Conservation (phyloP, 2,888 invertebrate species). For the Tetropium fuscum region DNA sequence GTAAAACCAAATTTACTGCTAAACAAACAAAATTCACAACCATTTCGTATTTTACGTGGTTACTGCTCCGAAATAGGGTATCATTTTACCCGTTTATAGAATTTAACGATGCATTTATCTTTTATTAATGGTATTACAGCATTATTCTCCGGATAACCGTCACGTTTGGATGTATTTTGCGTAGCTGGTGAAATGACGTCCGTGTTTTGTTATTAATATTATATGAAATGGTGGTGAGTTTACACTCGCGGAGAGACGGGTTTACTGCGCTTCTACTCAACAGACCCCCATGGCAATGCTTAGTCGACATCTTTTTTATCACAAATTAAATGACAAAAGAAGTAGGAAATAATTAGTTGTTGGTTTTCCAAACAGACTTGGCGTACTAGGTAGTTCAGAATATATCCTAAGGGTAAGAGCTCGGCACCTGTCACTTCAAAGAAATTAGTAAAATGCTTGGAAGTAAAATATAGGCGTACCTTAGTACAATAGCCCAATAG, state of each 20-base stretch:
- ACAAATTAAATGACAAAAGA: constrained; percentile 42
- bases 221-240: constrained; percentile 39
- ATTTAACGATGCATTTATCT: constrained; percentile 20
- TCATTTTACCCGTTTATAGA: constrained; percentile 9
- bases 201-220: constrained; percentile 37
- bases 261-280: constrained; percentile 34
- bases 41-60: constrained; percentile 10
- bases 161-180: constrained; percentile 32
- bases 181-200: constrained; percentile 33
- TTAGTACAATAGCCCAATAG: background rate
- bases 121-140: constrained; percentile 12
- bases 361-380: constrained; percentile 14
- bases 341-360: constrained; percentile 45
- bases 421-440: constrained; percentile 27
- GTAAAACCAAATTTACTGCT: too few species aligned
- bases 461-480: background rate
- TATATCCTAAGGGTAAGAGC: constrained; percentile 19
- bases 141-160: constrained; percentile 34
- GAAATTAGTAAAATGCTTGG: constrained; percentile 14
- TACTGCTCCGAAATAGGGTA: background rate
- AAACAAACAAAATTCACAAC: too few species aligned
- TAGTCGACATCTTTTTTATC: constrained; percentile 38
- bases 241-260: constrained; percentile 32
- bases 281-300: constrained; percentile 40
- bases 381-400: constrained; percentile 14